phyloP scores from a whole-genome alignment of 2,113 vertebrate species.

The Alligator mississippiensis region DNA sequence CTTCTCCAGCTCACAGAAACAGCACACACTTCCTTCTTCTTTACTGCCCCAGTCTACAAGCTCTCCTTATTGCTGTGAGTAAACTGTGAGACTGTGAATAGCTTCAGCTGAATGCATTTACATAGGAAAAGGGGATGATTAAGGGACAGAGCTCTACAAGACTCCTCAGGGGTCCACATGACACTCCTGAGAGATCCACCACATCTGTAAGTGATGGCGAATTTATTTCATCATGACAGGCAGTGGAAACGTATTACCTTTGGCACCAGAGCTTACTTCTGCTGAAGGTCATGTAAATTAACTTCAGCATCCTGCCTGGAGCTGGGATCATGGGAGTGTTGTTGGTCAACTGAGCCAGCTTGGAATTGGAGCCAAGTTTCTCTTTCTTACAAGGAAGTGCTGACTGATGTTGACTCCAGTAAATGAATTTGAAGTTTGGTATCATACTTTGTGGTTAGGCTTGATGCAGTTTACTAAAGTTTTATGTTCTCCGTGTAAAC shows the following conservation, averaged over 20 bases:
- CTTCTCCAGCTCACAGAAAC: no score
- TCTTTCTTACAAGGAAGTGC: neutral
- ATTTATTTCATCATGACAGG: neutral
- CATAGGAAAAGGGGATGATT: neutral
- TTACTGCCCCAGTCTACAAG: no score
- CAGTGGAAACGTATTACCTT: neutral
- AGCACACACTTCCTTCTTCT: no score
- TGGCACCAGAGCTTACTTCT: neutral
- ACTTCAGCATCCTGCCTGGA: neutral
- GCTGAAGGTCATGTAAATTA: neutral
- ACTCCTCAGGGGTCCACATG: neutral
- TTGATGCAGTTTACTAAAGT: neutral
- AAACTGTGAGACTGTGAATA: no score
- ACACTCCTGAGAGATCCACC: no score
- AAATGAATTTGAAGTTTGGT: neutral
- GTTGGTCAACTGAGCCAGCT: neutral
- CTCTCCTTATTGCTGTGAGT: no score
- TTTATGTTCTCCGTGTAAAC: no score
- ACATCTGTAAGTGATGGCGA: no score
- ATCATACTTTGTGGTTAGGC: neutral
- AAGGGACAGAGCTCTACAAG: neutral
- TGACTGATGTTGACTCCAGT: no score
- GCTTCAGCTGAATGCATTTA: neutral
- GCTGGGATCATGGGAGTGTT: no score
- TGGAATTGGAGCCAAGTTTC: no score